Base-by-base conservation (phyloP, 2,113 vertebrate species). In the Rafetus swinhoei region DNA sequence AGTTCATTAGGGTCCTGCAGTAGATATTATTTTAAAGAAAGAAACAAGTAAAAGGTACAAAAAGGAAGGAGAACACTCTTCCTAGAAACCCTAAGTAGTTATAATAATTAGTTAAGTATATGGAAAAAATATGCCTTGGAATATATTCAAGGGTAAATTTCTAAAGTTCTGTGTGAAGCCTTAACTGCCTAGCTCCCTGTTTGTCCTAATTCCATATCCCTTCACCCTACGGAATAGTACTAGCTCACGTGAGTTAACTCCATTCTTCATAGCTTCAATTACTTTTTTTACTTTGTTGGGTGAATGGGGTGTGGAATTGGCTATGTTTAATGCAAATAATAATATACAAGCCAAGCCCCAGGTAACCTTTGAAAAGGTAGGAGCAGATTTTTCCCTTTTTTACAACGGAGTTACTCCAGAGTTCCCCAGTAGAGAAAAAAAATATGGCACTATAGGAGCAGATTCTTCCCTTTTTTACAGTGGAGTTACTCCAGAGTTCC, bases 191-290 rank as follows among this genome's bases (percentile, higher is more conserved):
- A 35, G 65, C 65, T 72, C 32, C 16, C 65, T 35, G n/a, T 87
- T 94, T 94, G 2, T 22, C 74, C 18, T 76, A 24, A 60, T 56
- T 65, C 5, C 39, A 53, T n/a, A 22, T 60, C 56, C 82, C 86
- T 81, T 69, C 27, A 22, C 74, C 35, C 50, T 84, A 81, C 16
- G 59, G n/a, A 84, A 32, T 1, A 3, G 24, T 50, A 84, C 32
- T 10, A 84, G 18, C 5, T n/a, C 24, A 72, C 5, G 62, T 2
- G 0, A 90, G 50, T 50, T 52, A 11, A 62, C 65, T 16, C 65
- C 65, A 72, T 62, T 0, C 0, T 57, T 65, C 39, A 88, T 16
- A 87, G 87, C 18, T 72, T 74, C 60, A 0, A 0, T 9, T 0
- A 3, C 74, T 69, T 62, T 72, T 82, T 32, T 79, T 87, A 9